phyloP scores from a whole-genome alignment of 2,797 vertebrate species.

The Ceryle rudis region DNA sequence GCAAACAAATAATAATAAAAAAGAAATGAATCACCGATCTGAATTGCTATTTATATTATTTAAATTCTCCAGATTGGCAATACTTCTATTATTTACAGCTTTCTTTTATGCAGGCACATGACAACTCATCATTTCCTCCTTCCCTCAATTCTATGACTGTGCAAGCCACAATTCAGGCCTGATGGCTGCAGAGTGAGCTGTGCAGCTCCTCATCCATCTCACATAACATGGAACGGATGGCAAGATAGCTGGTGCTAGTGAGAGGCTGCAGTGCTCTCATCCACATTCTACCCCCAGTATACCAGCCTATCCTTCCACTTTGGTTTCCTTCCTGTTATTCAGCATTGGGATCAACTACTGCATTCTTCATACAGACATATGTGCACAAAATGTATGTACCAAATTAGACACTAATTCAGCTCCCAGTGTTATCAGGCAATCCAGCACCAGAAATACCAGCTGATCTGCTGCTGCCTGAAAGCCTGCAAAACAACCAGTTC shows the following conservation, averaged over 20 bases:
- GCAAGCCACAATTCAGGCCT: not conserved
- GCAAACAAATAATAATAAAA: not conserved
- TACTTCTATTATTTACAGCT: not conserved
- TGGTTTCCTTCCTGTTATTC: not conserved
- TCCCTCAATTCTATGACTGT: not conserved
- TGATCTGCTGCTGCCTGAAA: not conserved
- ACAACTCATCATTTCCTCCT: not conserved
- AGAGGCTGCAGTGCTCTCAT: not conserved
- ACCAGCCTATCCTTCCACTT: not conserved
- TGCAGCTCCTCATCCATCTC: not conserved
- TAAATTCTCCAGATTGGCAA: not conserved
- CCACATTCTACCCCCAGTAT: not conserved
- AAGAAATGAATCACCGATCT: not conserved
- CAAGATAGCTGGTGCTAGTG: accelerated
- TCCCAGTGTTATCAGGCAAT: not conserved
- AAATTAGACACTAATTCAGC: not conserved
- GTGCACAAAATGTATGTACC: not conserved
- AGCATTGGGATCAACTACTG: not conserved
- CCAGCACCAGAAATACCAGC: not conserved
- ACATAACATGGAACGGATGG: accelerated
- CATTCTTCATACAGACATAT: not conserved
- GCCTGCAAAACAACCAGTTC: not conserved
- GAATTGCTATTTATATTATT: not conserved
- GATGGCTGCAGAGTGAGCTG: not conserved
- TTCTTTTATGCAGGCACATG: not conserved